Base-by-base conservation (phyloP, 2,113 vertebrate genomes). In the Bucco capensis region DNA sequence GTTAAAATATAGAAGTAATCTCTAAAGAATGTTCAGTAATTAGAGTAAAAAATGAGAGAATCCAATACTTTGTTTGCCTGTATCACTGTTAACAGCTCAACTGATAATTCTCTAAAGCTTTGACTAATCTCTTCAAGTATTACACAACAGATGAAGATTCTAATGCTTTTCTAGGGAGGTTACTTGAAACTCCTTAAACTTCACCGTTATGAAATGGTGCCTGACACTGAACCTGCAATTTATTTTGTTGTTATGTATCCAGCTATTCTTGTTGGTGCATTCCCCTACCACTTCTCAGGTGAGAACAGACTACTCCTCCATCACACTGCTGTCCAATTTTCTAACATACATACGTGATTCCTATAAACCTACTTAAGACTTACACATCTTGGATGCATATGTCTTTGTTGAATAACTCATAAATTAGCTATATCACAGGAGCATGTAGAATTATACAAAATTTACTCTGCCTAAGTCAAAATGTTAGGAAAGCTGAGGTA, bases 141-240 rank as follows among this genome's bases (percentile, higher is more conserved):
- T 74, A 31, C 10, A 64, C 19, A 74, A 35, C 2, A 37, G 22
- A 66, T 35, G 2, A 69, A 58, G 33, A 37, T 92, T 47, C 38
- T 78, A 19, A 13, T 44, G 2, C 9, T 70, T 80, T 72, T 80
- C 37, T 57, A 47, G 3, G 54, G 56, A 83, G 6, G 10, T 9
- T 80, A 22, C 10, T 82, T 69, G 40, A 66, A 72, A 31, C 12
- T 40, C 47, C 18, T 75, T 49, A 54, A 53, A 42, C 2, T 25
- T 77, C 17, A 21, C 9, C 27, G 5, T 81, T 81, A 44, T 18
- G 24, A 85, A 89, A 61, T 44, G 2, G 2, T 71, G 7, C 12
- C 47, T 62, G 47, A 51, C 27, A 57, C 9, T 19, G 4, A 77
- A 7, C 5, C 5, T 62, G 22, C 0, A 0, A 35, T 50, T 83